Percentiles rank a stretch among this genome's conserved stretches.
Evolutionary conservation across 2,113 vertebrate genomes (phyloP).

Genomic region (Megalops atlanticus): DNA sequence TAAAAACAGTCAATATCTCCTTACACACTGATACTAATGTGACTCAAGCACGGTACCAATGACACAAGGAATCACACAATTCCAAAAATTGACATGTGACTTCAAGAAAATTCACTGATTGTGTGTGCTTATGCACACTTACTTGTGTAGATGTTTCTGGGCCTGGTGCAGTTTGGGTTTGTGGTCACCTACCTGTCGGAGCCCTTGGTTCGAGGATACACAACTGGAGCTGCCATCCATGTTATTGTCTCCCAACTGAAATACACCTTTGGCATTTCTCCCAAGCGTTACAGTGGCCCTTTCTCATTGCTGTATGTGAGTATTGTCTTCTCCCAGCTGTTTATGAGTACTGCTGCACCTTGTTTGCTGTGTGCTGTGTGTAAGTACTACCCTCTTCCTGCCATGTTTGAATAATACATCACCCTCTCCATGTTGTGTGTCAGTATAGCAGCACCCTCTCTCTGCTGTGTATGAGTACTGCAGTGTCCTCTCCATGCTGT

Average conservation of each 20-base stretch:
- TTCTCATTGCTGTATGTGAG: conserved; percentile 84
- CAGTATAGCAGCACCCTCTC: not conserved
- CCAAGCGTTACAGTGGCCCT: conserved; percentile 72
- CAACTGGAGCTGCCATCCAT: conserved; percentile 85
- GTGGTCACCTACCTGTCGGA: conserved; percentile 95
- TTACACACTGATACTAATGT: not conserved
- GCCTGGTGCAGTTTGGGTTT: conserved; percentile 88
- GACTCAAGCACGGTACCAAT: no score
- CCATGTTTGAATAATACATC: no score
- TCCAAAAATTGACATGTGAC: no score
- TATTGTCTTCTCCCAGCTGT: no score
- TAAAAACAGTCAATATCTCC: no score
- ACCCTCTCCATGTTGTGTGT: not conserved
- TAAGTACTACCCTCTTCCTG: no score
- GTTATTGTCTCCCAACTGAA: conserved; percentile 92
- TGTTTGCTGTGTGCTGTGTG: no score
- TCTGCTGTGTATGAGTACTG: no score
- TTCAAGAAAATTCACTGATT: no score
- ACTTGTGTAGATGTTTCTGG: conserved; percentile 78
- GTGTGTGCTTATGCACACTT: conserved; percentile 2
- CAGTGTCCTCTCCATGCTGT: no score
- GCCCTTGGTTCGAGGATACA: conserved; percentile 88
- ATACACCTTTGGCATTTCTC: conserved; percentile 81
- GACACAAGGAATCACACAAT: not conserved
- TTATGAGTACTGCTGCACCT: no score